A percentile compares a stretch with the other conserved stretches of the same genome.
Evolutionary conservation across 2,888 invertebrate species (phyloP).

Genomic region (Calameuta idolon): DNA sequence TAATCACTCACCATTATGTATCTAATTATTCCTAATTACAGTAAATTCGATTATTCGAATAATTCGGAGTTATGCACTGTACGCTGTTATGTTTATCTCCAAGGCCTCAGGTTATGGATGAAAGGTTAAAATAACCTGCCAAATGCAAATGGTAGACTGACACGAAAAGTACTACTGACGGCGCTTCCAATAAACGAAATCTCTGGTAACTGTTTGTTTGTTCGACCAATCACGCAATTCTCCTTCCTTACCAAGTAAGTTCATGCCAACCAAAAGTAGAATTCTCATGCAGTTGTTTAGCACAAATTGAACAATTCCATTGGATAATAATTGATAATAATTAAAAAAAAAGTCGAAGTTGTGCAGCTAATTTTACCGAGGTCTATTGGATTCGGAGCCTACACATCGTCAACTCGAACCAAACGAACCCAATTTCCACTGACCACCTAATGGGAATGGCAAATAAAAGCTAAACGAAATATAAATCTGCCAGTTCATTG

Average conservation of each 20-base stretch:
- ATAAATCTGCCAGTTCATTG: background rate
- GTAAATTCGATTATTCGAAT: slow-evolving; percentile 20
- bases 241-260: background rate
- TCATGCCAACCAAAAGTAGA: background rate
- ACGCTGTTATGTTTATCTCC: slow-evolving; percentile 36
- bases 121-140: slow-evolving; percentile 43
- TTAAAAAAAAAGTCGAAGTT: no score
- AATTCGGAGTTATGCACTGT: background rate
- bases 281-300: background rate
- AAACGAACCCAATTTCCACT: background rate
- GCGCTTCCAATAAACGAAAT: background rate
- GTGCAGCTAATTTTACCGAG: no score
- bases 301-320: background rate
- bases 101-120: slow-evolving; percentile 39
- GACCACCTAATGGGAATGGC: background rate
- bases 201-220: background rate
- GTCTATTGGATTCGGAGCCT: background rate
- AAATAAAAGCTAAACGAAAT: background rate
- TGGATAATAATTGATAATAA: background rate
- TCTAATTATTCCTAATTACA: slow-evolving; percentile 33
- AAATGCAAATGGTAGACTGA: slow-evolving; percentile 2
- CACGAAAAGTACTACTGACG: background rate
- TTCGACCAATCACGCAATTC: background rate
- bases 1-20: slow-evolving; percentile 42
- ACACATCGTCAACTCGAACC: background rate